These are phyloP conservation scores for Mystacornis crossleyi DNA, from an alignment of 2,113 vertebrate species.

Conservation along the genomic window DNA sequence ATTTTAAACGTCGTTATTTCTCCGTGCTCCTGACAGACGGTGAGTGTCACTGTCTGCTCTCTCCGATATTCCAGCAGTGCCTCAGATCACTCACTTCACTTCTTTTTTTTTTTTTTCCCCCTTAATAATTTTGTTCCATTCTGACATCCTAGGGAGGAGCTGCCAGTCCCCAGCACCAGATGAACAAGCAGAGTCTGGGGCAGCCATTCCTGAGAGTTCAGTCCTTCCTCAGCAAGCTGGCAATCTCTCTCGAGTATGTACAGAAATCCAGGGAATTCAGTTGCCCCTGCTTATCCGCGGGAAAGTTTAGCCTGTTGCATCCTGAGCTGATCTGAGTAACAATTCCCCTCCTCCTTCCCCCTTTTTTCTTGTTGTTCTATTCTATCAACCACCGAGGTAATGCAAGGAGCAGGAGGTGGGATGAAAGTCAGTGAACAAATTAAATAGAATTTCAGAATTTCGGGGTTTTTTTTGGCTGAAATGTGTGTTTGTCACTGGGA, in stretches of 20 bases:
- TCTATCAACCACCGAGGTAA: background rate
- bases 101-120: background rate
- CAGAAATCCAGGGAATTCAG: background rate
- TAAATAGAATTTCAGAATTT: background rate
- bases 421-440: background rate
- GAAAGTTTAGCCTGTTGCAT: background rate
- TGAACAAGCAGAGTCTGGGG: background rate
- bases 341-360: background rate
- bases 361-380: background rate
- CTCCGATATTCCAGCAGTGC: background rate
- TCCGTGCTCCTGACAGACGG: background rate
- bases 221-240: background rate
- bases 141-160: conserved; percentile 50
- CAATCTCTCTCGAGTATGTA: conserved; percentile 49
- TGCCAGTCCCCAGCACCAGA: background rate
- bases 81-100: background rate
- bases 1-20: background rate
- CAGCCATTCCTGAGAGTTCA: background rate
- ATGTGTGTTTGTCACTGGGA: background rate
- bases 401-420: background rate
- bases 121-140: background rate
- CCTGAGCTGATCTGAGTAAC: background rate
- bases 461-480: background rate
- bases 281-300: background rate
- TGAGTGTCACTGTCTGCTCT: background rate